phyloP scores from a whole-genome alignment of 1,140 invertebrate species.

The Triops longicaudatus region DNA sequence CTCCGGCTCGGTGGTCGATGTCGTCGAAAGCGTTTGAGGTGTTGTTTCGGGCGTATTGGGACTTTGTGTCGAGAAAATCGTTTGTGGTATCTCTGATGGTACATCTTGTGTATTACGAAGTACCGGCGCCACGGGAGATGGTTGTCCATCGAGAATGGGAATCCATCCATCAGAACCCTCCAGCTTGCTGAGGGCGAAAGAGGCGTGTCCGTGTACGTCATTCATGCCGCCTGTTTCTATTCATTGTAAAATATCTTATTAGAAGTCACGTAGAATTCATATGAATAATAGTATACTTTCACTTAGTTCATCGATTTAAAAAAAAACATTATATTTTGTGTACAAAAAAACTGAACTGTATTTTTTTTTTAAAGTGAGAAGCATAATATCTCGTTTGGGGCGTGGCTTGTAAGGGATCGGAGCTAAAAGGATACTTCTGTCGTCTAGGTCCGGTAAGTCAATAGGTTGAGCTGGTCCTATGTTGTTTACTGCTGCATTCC shows the following conservation, averaged over 20 bases:
- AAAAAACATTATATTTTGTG: too few species aligned
- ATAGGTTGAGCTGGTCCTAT: not conserved
- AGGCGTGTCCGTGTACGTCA: not conserved
- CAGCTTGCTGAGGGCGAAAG: slow-evolving; percentile 13
- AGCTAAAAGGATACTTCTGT: slow-evolving; percentile 28
- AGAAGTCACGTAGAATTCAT: too few species aligned
- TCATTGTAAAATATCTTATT: not conserved
- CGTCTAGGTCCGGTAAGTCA: slow-evolving; percentile 31
- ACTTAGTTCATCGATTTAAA: too few species aligned
- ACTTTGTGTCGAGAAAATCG: slow-evolving; percentile 36
- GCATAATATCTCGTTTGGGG: not conserved
- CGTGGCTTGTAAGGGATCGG: not conserved
- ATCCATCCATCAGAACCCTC: slow-evolving; percentile 25
- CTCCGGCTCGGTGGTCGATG: slow-evolving; percentile 38
- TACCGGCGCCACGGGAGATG: not conserved
- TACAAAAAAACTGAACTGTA: too few species aligned
- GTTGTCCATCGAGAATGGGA: slow-evolving; percentile 18
- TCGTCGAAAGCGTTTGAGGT: slow-evolving; percentile 37
- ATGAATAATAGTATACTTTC: too few species aligned
- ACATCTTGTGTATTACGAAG: not conserved
- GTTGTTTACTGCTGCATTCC: slow-evolving; percentile 8
- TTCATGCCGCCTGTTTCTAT: not conserved
- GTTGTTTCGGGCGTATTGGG: slow-evolving; percentile 38
- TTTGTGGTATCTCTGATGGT: not conserved
- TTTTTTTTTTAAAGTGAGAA: not conserved